Base-by-base conservation (phyloP, 1,140 invertebrate species). In the Conus ventricosus region DNA sequence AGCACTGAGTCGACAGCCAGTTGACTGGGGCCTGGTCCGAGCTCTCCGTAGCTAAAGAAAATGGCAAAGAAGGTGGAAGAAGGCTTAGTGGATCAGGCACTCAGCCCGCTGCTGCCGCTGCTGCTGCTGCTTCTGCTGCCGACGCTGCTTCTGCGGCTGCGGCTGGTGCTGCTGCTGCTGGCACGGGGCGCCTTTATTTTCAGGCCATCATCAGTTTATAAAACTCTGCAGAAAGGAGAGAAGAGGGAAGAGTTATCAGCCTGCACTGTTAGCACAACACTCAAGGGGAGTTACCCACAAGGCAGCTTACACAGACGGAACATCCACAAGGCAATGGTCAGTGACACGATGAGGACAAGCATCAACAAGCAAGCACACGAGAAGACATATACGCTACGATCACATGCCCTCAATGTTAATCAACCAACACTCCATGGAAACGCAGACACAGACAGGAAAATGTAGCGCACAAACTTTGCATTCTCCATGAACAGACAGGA, bases 121-220 rank as follows among this genome's bases (percentile, higher is more conserved):
- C 13, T 81, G 51, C 23, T 11, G 4, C 23, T 83, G 81, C 20
- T 8, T 7, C 13, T 53, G 78, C 10, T 51, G 13, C 10, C 5
- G 27, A 0, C 10, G 7, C 15, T 71, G n/a, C 10, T 53, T 27
- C n/a, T 80, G n/a, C n/a, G 8, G n/a, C 10, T 39, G 78, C 15
- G 7, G 51, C 27, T 80, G n/a, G 8, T 53, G 13, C 27, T 80
- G 78, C 27, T 53, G 78, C 27, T 51, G 51, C 11, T 39, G 27
- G 81, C 81, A 15, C 17, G 53, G 23, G 20, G 5, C 53, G 55
- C 23, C 55, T n/a, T 55, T 54, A n/a, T n/a, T 39, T 83, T 91
- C 90, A 92, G 87, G 89, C 91, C 91, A 92, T 91, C 92, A 93
- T 93, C 92, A 93, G 88, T 51, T 91, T 84, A 92, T 89, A 92